A percentile compares a stretch with the other conserved stretches of the same genome.
Conservation (phyloP, 2,888 invertebrate genomes). For the Chesias legatella region DNA sequence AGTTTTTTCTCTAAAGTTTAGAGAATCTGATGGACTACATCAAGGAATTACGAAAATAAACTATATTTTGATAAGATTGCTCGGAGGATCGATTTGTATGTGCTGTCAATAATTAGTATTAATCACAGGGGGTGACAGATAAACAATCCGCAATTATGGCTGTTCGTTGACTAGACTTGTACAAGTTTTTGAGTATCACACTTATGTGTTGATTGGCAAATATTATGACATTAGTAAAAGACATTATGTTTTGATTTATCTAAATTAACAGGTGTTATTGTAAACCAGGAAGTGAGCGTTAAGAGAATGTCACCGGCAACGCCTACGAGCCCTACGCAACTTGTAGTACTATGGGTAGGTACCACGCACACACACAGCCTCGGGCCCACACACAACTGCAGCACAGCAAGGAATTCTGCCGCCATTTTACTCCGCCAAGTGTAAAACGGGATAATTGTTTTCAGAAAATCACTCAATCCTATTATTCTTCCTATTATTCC, state of each 20-base stretch:
- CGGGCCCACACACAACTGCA: conserved; percentile 43
- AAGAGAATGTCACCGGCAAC: conserved; percentile 55
- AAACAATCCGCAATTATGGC: conserved; percentile 41
- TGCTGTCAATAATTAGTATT: conserved; percentile 41
- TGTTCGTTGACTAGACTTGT: conserved; percentile 6
- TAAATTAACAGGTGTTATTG: conserved; percentile 14
- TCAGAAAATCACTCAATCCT: too few species aligned
- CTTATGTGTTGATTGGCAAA: conserved; percentile 7
- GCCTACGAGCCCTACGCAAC: conserved; percentile 49
- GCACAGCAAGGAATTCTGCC: conserved; percentile 48
- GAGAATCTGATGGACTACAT: neutral
- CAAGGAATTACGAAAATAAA: conserved; percentile 15
- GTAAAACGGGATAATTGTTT: neutral
- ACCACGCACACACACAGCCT: conserved; percentile 44
- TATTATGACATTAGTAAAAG: neutral
- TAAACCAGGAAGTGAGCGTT: conserved; percentile 56
- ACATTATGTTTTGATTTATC: neutral
- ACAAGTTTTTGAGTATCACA: conserved; percentile 12
- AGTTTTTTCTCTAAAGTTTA: too few species aligned
- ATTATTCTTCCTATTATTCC: too few species aligned
- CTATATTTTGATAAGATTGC: conserved; percentile 39
- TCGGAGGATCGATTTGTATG: conserved; percentile 39
- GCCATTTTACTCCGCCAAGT: conserved; percentile 43
- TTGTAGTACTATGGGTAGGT: conserved; percentile 45
- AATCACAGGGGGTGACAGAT: conserved; percentile 37